Percentiles rank a stretch among this genome's conserved stretches.
These are phyloP conservation scores for Hepsetus odoe DNA, from an alignment of 2,113 vertebrate genomes.

Conservation along the genomic window DNA sequence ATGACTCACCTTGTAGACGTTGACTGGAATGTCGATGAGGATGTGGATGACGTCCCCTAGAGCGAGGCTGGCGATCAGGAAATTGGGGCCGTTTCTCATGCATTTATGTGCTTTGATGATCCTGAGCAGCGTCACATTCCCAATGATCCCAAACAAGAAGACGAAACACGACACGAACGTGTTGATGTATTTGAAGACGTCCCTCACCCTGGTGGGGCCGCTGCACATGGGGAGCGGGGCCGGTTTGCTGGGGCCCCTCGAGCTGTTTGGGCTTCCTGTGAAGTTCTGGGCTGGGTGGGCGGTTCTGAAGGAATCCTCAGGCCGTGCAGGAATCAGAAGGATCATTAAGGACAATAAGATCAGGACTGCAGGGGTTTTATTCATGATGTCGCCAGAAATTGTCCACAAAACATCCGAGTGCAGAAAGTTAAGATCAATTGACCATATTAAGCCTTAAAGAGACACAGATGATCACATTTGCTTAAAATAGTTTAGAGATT, in stretches of 20 bases:
- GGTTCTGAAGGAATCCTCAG: not conserved
- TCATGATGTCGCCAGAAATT: not conserved
- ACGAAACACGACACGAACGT: conserved; percentile 83
- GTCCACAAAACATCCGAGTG: not conserved
- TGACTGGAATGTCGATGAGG: conserved; percentile 88
- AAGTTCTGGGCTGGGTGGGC: not conserved
- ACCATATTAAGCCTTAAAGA: too few relatives aligned
- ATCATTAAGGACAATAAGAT: not conserved
- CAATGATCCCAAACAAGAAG: conserved; percentile 87
- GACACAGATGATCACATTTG: too few relatives aligned
- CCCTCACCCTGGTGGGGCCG: conserved; percentile 74
- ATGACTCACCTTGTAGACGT: conserved; percentile 84
- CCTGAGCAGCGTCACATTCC: conserved; percentile 83
- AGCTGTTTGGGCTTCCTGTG: not conserved
- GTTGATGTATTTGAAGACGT: conserved; percentile 88
- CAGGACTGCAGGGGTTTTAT: not conserved
- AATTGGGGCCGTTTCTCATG: conserved; percentile 89
- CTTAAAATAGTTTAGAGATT: not conserved
- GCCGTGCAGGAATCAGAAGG: not conserved
- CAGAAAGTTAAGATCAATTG: too few relatives aligned
- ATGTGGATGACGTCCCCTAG: conserved; percentile 89
- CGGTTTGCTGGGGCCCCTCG: not conserved
- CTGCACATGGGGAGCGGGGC: conserved; percentile 75
- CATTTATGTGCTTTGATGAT: conserved; percentile 91
- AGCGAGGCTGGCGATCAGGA: conserved; percentile 89